Evolutionary conservation across 2,888 invertebrate species (phyloP).

Genomic region (Deilephila porcellus): DNA sequence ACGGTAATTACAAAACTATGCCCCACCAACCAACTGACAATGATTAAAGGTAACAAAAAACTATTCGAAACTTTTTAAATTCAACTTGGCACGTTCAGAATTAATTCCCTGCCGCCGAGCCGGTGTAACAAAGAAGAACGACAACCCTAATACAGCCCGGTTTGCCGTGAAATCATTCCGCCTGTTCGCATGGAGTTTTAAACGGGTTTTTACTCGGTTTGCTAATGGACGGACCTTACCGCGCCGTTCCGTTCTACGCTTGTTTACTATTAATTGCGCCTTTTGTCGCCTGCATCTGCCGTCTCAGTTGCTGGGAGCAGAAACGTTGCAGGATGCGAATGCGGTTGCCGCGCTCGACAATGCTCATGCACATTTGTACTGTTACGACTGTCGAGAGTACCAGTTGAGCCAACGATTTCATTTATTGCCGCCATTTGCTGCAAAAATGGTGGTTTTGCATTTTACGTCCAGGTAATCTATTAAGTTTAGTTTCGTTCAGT

Average conservation of each 20-base stretch:
- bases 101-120: conserved; percentile 23
- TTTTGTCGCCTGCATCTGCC: conserved; percentile 74
- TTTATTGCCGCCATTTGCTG: conserved; percentile 23
- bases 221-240: conserved; percentile 72
- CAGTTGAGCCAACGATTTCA: conserved; percentile 23
- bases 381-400: conserved; percentile 10
- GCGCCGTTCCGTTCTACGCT: conserved; percentile 62
- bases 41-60: conserved; percentile 19
- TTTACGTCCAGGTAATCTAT: background rate
- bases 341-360: conserved; percentile 40
- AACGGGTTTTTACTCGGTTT: conserved; percentile 55
- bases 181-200: conserved; percentile 47
- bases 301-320: conserved; percentile 42
- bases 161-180: conserved; percentile 70
- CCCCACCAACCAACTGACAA: background rate
- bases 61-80: conserved; percentile 20
- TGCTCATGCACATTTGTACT: conserved; percentile 22
- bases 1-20: background rate
- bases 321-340: conserved; percentile 40
- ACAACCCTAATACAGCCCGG: conserved; percentile 35
- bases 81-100: conserved; percentile 14
- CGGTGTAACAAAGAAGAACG: conserved; percentile 18
- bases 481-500: background rate
- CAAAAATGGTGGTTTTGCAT: background rate
- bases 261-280: conserved; percentile 79